These are phyloP conservation scores for Gastracanthus pulcherrimus DNA, from an alignment of 2,888 invertebrate genomes.

Conservation along the genomic window DNA sequence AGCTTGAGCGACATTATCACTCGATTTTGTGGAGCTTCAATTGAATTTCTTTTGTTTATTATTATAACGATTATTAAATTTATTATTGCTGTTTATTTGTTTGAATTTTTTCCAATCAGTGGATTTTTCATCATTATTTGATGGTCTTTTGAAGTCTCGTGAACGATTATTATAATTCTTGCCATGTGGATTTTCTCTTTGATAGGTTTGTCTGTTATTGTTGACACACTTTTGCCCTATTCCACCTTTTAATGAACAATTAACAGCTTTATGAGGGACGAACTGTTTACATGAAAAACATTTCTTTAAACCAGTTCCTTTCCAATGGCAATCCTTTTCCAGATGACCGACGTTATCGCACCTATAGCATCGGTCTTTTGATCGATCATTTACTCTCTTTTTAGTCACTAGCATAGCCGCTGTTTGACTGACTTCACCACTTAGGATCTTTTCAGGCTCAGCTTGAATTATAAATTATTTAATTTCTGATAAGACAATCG, in stretches of 20 bases:
- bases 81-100: too few relatives aligned
- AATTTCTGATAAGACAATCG: constrained; percentile 44
- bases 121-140: too few relatives aligned
- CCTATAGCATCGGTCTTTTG: constrained; percentile 36
- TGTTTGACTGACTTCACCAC: not conserved
- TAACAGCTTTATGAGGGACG: not conserved
- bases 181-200: too few relatives aligned
- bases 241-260: not conserved
- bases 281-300: not conserved
- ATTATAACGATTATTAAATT: too few relatives aligned
- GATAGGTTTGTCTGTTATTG: too few relatives aligned
- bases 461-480: constrained; percentile 43
- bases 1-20: too few relatives aligned
- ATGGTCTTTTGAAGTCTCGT: too few relatives aligned
- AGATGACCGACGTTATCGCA: constrained; percentile 56
- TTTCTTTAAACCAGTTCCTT: constrained; percentile 10
- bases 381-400: not conserved
- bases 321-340: constrained; percentile 37
- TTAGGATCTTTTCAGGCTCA: constrained; percentile 41
- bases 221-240: not conserved
- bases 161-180: too few relatives aligned
- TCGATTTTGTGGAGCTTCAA: too few relatives aligned
- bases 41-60: too few relatives aligned
- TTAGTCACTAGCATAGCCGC: too few relatives aligned
- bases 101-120: too few relatives aligned